A percentile compares a stretch with the other conserved stretches of the same genome.
Evolutionary conservation across 1,140 invertebrate genomes (phyloP).

Genomic region (Saccostrea echinata): DNA sequence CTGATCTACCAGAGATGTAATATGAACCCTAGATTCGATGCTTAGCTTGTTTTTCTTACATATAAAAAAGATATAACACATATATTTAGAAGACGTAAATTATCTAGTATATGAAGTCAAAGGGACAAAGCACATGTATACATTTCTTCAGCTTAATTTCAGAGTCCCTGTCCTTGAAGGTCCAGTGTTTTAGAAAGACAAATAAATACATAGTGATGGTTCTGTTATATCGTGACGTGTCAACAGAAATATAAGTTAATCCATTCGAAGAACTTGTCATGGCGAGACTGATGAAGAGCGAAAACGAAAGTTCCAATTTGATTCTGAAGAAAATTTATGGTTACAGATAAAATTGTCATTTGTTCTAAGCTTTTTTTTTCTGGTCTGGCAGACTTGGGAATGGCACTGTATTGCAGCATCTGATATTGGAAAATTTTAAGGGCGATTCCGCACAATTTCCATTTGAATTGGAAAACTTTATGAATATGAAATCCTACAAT

Average conservation of each 20-base stretch:
- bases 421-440: slow-evolving; percentile 4
- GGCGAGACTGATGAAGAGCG: not conserved
- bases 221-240: not conserved
- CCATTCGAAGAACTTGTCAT: not conserved
- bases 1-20: no score
- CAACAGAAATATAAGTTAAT: slow-evolving; percentile 4
- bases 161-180: no score
- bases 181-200: no score
- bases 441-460: slow-evolving; percentile 9
- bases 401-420: not conserved
- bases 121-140: no score
- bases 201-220: no score
- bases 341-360: not conserved
- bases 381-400: not conserved
- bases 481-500: slow-evolving; percentile 1
- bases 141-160: no score
- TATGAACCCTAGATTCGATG: no score
- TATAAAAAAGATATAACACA: no score
- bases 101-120: no score
- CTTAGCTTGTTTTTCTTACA: no score
- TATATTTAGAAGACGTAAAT: no score
- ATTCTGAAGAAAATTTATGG: not conserved
- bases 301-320: not conserved
- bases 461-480: not conserved
- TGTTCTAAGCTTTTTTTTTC: not conserved